These are phyloP conservation scores for Callorhinus ursinus DNA, from an alignment of 2,113 vertebrate species.

Conservation along the genomic window DNA sequence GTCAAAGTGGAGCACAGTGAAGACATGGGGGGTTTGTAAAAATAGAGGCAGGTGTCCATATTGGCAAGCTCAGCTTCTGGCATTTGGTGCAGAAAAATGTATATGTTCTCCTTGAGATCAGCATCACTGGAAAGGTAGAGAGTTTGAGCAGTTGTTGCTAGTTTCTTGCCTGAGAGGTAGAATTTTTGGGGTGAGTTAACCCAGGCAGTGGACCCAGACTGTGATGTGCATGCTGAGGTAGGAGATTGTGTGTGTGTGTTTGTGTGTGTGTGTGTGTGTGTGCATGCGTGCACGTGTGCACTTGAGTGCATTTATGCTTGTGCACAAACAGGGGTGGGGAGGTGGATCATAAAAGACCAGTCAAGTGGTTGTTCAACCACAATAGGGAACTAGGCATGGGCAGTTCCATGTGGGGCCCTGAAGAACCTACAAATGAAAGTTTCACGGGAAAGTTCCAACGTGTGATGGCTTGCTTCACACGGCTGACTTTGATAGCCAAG, in stretches of 20 bases:
- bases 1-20: background rate
- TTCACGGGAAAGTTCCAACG: too few species aligned
- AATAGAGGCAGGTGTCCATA: background rate
- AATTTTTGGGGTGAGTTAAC: background rate
- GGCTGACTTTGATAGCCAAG: background rate
- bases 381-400: background rate
- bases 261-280: too few species aligned
- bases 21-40: too few species aligned
- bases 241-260: background rate
- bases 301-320: background rate
- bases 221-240: background rate
- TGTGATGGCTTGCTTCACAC: background rate
- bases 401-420: background rate
- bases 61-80: background rate
- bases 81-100: background rate
- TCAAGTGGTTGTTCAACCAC: background rate
- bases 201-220: background rate
- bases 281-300: accelerated
- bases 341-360: background rate
- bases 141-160: background rate
- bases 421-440: background rate
- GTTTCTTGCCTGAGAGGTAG: background rate
- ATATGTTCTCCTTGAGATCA: background rate
- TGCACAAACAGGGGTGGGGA: background rate
- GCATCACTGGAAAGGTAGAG: background rate